Conservation (phyloP, 2,888 invertebrate genomes). For the Hyposoter dolosus region DNA sequence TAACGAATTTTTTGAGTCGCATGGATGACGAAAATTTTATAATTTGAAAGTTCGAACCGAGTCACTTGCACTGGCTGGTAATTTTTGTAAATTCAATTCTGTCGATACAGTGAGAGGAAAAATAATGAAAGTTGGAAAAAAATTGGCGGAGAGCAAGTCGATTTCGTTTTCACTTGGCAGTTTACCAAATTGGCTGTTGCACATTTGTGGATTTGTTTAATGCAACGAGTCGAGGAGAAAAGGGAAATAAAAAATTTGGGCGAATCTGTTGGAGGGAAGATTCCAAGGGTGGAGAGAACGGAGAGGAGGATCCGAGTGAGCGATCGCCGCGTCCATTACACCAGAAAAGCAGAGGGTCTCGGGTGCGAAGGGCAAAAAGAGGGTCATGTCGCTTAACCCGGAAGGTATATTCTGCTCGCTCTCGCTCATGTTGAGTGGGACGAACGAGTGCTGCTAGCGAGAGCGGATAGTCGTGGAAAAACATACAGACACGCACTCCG, state of each 20-base stretch:
- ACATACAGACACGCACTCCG: not conserved
- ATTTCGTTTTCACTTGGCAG: not conserved
- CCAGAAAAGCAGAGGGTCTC: constrained; percentile 5
- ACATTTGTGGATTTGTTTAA: not conserved
- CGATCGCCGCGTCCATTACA: constrained; percentile 9
- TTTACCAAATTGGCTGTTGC: not conserved
- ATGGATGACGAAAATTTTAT: too few species aligned
- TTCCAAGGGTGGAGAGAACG: not conserved
- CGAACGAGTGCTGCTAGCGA: not conserved
- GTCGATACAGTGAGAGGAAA: not conserved
- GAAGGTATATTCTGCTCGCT: constrained; percentile 8
- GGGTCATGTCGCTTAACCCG: constrained; percentile 14
- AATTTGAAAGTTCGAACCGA: too few species aligned
- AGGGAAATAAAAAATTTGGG: too few species aligned
- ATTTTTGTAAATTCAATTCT: not conserved
- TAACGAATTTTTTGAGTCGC: too few species aligned
- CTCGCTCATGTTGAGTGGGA: not conserved
- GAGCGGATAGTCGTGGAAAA: constrained; percentile 1
- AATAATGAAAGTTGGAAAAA: not conserved
- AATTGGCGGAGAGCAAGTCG: not conserved
- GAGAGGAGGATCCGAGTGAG: constrained; percentile 6
- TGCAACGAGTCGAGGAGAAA: not conserved
- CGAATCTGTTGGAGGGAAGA: not conserved
- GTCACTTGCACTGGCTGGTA: not conserved
- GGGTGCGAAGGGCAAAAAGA: constrained; percentile 14